A percentile compares a stretch with the other conserved stretches of the same genome.
phyloP scores from a whole-genome alignment of 2,888 invertebrate genomes.

The Apamea monoglypha region DNA sequence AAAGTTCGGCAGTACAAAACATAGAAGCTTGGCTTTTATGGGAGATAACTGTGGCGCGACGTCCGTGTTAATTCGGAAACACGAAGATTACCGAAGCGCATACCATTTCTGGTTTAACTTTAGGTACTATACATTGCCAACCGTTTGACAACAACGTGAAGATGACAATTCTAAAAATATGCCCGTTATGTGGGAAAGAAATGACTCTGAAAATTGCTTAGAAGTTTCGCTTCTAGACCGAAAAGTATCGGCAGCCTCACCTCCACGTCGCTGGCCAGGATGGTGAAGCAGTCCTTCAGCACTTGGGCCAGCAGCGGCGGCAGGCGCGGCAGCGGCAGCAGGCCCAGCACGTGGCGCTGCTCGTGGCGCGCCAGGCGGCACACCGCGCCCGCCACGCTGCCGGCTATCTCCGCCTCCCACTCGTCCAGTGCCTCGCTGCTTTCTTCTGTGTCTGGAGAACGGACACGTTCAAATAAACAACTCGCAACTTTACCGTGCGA shows the following conservation, averaged over 20 bases:
- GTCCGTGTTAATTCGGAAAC: background rate
- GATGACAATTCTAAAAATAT: background rate
- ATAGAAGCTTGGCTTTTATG: background rate
- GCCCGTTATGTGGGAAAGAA: background rate
- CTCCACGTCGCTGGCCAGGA: constrained; percentile 96
- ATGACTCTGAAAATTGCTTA: background rate
- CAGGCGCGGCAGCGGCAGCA: constrained; percentile 95
- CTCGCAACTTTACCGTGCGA: background rate
- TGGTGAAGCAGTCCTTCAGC: constrained; percentile 95
- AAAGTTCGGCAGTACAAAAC: background rate
- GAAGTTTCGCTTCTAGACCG: background rate
- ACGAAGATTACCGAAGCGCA: too few relatives aligned
- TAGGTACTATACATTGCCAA: too few relatives aligned
- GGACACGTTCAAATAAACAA: background rate
- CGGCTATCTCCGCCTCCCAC: constrained; percentile 82
- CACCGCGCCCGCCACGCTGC: constrained; percentile 95
- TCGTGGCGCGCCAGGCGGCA: constrained; percentile 97
- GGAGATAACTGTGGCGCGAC: too few relatives aligned
- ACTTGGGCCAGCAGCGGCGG: constrained; percentile 96
- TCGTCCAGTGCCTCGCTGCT: constrained; percentile 82
- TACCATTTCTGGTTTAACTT: too few relatives aligned
- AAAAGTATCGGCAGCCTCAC: constrained; percentile 76
- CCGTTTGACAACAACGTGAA: background rate
- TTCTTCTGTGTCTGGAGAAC: constrained; percentile 77
- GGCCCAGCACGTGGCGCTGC: constrained; percentile 94